Base-by-base conservation (phyloP, 2,888 invertebrate species). In the Prostheceraeus crozeri region DNA sequence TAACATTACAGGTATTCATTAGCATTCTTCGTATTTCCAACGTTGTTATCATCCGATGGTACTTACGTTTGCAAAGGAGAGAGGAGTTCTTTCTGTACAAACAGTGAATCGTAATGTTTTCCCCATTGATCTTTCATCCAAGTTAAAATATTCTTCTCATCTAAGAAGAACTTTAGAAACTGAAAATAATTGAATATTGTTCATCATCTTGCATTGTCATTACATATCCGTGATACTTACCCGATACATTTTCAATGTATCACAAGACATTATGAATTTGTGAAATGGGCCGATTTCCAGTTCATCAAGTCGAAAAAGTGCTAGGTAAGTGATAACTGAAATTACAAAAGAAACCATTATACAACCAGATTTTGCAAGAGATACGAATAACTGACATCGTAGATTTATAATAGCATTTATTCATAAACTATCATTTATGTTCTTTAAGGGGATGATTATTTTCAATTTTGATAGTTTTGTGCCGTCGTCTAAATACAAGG, bases 101-200 rank as follows among this genome's bases (percentile, higher is more conserved):
- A 75, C 0, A 64, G 62, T 54, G 64, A 61, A 28, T 76, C 75
- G 64, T 74, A 75, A 14, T 67, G 63, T 51, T 69, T 70, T 54
- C 65, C 66, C 74, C 75, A 76, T 40, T 68, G 69, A 66, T 72
- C 72, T 60, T 71, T 71, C 63, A 75, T 70, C 74, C 74, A 74
- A 0, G 71, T 71, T 27, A 66, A 54, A 25, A 75, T 54, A 62
- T 69, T 70, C 54, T 68, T 69, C 59, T 74, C 73, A 63, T 71
- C 65, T 31, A 71, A 62, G 57, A 71, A 68, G 61, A 74, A 75
- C 35, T 67, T 70, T 23, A 75, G 61, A 65, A 74, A 74, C 75
- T 75, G 67, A 16, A 65, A 65, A 53, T 28, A 21, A 53, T 52
- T 36, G 14, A 31, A 10, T 10, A 52, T 27, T 14, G 10, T 45